phyloP scores from a whole-genome alignment of 2,113 vertebrate genomes.

The Craseonycteris thonglongyai region DNA sequence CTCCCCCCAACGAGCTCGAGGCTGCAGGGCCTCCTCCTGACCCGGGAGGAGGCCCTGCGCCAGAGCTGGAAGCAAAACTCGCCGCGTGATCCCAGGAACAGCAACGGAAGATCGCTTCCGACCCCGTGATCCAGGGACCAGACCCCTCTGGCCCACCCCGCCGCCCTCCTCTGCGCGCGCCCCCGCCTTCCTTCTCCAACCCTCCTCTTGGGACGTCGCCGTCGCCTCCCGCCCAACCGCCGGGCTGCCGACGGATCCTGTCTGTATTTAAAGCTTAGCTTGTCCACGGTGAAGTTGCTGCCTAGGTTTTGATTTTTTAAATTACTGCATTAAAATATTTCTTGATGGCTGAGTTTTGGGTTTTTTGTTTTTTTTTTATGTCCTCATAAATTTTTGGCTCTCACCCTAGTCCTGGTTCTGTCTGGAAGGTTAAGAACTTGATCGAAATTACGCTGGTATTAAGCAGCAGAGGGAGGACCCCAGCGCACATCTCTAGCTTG shows the following conservation, averaged over 20 bases:
- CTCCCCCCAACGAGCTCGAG: fast-evolving
- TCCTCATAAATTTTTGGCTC: background rate
- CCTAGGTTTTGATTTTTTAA: background rate
- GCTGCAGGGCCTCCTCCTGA: background rate
- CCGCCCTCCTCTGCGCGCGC: fast-evolving
- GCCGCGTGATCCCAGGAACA: background rate
- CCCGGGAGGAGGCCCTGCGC: background rate
- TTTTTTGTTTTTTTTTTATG: background rate
- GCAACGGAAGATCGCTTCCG: background rate
- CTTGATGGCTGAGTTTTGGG: background rate
- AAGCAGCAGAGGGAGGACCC: background rate
- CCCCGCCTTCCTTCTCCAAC: background rate
- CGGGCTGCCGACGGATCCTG: fast-evolving
- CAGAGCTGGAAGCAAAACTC: background rate
- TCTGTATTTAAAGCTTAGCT: background rate
- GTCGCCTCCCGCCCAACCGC: background rate
- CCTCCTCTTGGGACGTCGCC: fast-evolving
- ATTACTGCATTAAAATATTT: background rate
- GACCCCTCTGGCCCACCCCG: background rate
- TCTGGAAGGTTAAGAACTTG: background rate
- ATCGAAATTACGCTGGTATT: background rate
- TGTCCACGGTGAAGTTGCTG: background rate
- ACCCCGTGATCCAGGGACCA: background rate
- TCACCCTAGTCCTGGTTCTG: background rate
- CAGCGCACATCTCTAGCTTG: background rate